Percentiles rank a stretch among this genome's conserved stretches.
phyloP scores from a whole-genome alignment of 2,797 vertebrate genomes.

The Eleutherodactylus coqui region DNA sequence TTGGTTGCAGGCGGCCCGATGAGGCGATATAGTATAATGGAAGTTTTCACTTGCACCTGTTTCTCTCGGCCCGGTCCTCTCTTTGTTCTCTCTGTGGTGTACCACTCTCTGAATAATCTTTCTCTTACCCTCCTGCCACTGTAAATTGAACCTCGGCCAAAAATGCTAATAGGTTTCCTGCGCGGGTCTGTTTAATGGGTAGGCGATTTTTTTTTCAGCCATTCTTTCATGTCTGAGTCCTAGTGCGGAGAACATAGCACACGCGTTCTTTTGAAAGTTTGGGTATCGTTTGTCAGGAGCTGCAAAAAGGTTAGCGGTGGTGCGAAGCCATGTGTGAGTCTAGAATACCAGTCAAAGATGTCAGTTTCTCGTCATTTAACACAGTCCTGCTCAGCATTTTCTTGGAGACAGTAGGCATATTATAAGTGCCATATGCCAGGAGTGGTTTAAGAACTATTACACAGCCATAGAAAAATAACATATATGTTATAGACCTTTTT shows the following conservation, averaged over 20 bases:
- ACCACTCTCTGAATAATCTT: conserved; percentile 68
- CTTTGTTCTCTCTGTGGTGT: conserved; percentile 54
- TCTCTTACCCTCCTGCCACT: conserved; percentile 70
- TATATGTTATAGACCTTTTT: not conserved
- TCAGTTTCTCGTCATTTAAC: conserved; percentile 48
- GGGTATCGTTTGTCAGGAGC: conserved; percentile 45
- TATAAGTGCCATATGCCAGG: not conserved
- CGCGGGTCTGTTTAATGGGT: conserved; percentile 72
- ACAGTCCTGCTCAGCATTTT: conserved; percentile 32
- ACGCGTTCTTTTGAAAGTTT: conserved; percentile 43
- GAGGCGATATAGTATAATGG: not conserved
- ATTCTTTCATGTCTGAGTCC: conserved; percentile 74
- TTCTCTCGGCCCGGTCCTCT: not conserved
- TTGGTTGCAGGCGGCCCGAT: not conserved
- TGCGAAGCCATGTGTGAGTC: conserved; percentile 40
- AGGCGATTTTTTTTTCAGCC: conserved; percentile 76
- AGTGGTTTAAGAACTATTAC: not conserved
- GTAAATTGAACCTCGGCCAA: conserved; percentile 73
- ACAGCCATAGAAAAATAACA: not conserved
- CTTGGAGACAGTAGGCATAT: conserved; percentile 22
- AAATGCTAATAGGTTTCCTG: conserved; percentile 80
- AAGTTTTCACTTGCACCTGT: conserved; percentile 32
- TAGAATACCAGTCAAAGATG: conserved; percentile 28
- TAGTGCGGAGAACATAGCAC: conserved; percentile 60
- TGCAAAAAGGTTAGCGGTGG: conserved; percentile 34